Evolutionary conservation across 2,888 invertebrate species (phyloP), one percentile per base, ranked within the genome.

Genomic region (Callyntrura guangdongensis): DNA sequence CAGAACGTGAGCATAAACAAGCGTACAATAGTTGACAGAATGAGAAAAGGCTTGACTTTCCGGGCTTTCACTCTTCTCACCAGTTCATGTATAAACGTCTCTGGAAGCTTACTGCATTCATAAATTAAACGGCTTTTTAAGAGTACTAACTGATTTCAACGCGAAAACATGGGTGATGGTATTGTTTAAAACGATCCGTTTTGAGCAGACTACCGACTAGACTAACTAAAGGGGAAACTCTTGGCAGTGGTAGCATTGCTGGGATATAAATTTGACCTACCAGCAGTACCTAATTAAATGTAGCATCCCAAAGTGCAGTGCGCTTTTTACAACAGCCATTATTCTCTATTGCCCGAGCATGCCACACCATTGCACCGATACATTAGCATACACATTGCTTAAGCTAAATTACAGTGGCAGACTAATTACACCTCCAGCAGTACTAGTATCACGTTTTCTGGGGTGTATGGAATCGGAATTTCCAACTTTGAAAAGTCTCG

Each of bases 341-440:
- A 6, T 12, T 11, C 79, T 81, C 53, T 9, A n/a, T 74, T 8
- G 49, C 14, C 0, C 0, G 20, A 49, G 22, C 69, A n/a, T 45
- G 14, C 69, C 8, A 49, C 84, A 49, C 53, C 53, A 25, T 22
- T 56, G 27, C 17, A 53, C 4, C 47, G 25, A 25, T 53, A 36
- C 36, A 49, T 74, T 5, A 77, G 64, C 25, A 67, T 67, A 74
- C 22, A 11, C 14, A 11, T 27, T 56, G 25, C 59, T 12, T 27
- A 20, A 69, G 27, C 74, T 74, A 59, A 74, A 72, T 61, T 36
- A 36, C 36, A 36, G 86, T 59, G 59, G 77, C 74, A 61, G 77
- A 59, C 56, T 86, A 86, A 86, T 86, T 86, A 77, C 86, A 77
- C 86, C 25, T 69, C 64, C 14, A 53, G 59, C 79, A 27, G 49